Conservation (phyloP, 2,888 invertebrate species). For the Galeruca laticollis region DNA sequence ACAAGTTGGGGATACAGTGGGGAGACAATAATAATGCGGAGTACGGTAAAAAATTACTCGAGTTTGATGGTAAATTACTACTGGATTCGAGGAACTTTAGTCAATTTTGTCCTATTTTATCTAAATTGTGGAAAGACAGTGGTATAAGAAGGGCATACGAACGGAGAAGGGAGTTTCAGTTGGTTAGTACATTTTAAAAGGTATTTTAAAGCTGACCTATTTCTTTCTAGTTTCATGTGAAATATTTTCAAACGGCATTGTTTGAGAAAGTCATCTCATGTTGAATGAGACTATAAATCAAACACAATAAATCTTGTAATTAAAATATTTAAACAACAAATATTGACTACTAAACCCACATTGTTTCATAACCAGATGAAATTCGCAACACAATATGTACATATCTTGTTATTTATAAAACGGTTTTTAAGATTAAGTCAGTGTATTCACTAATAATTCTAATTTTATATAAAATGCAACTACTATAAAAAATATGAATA, state of each 20-base stretch:
- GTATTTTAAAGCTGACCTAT: conserved; percentile 9
- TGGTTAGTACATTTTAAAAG: conserved; percentile 74
- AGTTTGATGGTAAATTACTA: conserved; percentile 73
- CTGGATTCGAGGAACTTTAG: conserved; percentile 87
- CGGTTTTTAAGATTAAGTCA: too few relatives aligned
- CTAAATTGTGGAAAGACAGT: conserved; percentile 90
- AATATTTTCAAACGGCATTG: neutral
- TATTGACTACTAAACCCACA: too few relatives aligned
- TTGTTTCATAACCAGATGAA: too few relatives aligned
- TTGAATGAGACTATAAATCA: neutral
- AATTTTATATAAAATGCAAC: too few relatives aligned
- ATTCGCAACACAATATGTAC: too few relatives aligned
- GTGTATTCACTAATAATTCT: too few relatives aligned
- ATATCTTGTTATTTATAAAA: too few relatives aligned
- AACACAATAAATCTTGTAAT: neutral
- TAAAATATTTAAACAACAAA: too few relatives aligned
- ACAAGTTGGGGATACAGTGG: conserved; percentile 93
- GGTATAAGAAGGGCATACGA: conserved; percentile 93
- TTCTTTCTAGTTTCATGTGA: neutral
- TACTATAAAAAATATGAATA: too few relatives aligned
- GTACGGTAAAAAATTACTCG: conserved; percentile 85
- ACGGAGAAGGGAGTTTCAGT: conserved; percentile 94
- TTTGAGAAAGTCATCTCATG: neutral
- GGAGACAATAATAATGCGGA: conserved; percentile 84
- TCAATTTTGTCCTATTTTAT: conserved; percentile 86